phyloP scores from a whole-genome alignment of 92 coral and sea anemone genomes.

The Epizoanthus illoricatus region DNA sequence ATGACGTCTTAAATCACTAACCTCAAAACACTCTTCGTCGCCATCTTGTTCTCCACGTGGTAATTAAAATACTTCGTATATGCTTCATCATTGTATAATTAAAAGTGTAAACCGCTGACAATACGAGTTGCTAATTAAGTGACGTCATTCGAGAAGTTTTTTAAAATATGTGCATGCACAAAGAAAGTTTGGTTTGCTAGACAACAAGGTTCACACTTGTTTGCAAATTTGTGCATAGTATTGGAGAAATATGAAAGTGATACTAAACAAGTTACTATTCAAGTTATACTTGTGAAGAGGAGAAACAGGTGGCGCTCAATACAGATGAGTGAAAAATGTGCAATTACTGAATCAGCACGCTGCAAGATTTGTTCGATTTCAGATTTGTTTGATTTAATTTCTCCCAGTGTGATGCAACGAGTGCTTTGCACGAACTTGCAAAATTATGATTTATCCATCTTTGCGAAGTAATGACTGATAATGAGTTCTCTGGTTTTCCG shows the following conservation, averaged over 20 bases:
- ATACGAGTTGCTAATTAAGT: background rate
- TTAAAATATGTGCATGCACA: too few species aligned
- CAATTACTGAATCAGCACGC: too few species aligned
- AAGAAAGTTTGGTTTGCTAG: too few species aligned
- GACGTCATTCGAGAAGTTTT: background rate
- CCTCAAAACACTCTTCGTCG: conserved; percentile 9
- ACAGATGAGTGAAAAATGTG: too few species aligned
- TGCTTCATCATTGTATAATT: conserved; percentile 8
- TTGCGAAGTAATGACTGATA: background rate
- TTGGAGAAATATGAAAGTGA: background rate
- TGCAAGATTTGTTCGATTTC: too few species aligned
- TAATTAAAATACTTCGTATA: conserved; percentile 4
- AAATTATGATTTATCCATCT: background rate
- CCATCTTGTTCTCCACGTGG: conserved; percentile 40
- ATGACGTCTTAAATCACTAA: background rate
- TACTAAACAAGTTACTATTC: background rate
- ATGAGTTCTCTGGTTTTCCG: conserved; percentile 69
- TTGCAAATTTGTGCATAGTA: background rate
- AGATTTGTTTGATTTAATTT: too few species aligned
- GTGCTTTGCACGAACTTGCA: background rate
- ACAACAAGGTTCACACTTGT: background rate
- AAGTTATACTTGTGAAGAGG: background rate
- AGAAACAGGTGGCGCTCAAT: background rate
- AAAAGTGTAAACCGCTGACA: conserved; percentile 24
- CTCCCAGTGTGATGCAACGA: too few species aligned